phyloP scores from a whole-genome alignment of 2,797 vertebrate species.

The Cyprinella venusta region DNA sequence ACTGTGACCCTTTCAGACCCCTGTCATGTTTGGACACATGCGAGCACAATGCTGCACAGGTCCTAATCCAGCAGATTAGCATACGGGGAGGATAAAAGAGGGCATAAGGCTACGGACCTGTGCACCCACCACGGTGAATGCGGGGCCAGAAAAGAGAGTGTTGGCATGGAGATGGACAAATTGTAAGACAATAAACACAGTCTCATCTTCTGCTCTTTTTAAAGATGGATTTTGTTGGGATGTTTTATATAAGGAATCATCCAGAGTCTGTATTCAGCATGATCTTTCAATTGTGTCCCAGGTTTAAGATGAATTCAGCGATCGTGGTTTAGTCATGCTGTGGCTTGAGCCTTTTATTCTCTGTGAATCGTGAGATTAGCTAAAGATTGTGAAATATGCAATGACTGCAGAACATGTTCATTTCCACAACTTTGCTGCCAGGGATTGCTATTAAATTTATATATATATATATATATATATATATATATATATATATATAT shows the following conservation, averaged over 20 bases:
- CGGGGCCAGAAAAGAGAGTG: conserved; percentile 54
- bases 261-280: conserved; percentile 71
- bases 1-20: conserved; percentile 77
- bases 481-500: too few relatives aligned
- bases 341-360: conserved; percentile 60
- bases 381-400: conserved; percentile 3
- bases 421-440: background rate
- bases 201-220: conserved; percentile 65
- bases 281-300: conserved; percentile 62
- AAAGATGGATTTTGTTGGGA: conserved; percentile 73
- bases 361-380: background rate
- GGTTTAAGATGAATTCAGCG: conserved; percentile 64
- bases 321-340: conserved; percentile 66
- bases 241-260: conserved; percentile 78
- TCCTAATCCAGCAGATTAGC: conserved; percentile 81
- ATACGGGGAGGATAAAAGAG: conserved; percentile 77
- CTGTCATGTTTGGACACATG: conserved; percentile 86
- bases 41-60: conserved; percentile 75
- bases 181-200: conserved; percentile 63
- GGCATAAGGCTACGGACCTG: conserved; percentile 70
- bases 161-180: conserved; percentile 79
- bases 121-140: conserved; percentile 41
- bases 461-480: too few relatives aligned
- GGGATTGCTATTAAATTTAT: background rate
- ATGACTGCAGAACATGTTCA: background rate